These are phyloP conservation scores for Clarias laeviceps DNA, from an alignment of 2,797 vertebrate genomes.

Conservation along the genomic window DNA sequence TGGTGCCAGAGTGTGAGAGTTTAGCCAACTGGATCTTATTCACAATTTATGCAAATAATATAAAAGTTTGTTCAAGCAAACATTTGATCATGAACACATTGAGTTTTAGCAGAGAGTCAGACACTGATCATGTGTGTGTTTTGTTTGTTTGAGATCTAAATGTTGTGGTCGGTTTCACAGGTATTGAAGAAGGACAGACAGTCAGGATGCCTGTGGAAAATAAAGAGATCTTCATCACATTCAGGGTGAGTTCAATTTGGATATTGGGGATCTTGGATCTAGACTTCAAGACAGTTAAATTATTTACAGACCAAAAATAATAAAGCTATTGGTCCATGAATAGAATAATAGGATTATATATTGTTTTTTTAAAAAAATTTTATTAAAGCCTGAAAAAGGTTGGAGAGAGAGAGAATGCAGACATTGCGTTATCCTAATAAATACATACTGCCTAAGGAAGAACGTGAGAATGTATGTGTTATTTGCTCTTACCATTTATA, in stretches of 20 bases:
- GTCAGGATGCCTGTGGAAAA: conserved; percentile 96
- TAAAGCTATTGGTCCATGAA: background rate
- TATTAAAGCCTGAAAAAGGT: background rate
- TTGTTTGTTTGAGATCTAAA: background rate
- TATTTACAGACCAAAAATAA: background rate
- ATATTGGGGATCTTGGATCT: background rate
- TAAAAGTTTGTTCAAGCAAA: background rate
- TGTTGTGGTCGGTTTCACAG: conserved; percentile 65
- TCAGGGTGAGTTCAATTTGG: conserved; percentile 78
- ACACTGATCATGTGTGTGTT: background rate
- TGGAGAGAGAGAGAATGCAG: background rate
- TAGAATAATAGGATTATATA: background rate
- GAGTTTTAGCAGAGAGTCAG: background rate
- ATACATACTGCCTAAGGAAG: background rate
- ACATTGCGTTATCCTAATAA: background rate
- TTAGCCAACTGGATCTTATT: background rate
- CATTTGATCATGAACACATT: background rate
- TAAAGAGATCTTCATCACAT: conserved; percentile 95
- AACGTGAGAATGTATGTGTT: too few relatives aligned
- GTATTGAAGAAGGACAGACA: conserved; percentile 94
- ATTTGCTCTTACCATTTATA: too few relatives aligned
- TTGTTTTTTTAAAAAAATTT: background rate
- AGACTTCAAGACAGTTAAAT: background rate
- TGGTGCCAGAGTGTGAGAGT: background rate
- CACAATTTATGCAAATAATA: background rate